phyloP scores from a whole-genome alignment of 2,113 vertebrate genomes.

The Callipepla squamata region DNA sequence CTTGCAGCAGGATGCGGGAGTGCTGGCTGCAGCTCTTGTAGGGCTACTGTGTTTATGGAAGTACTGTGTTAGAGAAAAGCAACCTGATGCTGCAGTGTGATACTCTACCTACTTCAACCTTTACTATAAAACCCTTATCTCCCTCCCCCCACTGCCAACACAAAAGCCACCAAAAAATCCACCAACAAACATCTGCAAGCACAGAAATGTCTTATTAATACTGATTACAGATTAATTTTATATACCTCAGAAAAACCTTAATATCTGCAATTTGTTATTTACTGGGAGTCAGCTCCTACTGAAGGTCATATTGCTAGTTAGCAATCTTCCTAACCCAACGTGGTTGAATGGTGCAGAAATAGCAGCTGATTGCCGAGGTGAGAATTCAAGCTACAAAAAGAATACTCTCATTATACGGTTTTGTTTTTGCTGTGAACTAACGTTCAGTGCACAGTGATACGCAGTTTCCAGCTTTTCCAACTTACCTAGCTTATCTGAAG shows the following conservation, averaged over 20 bases:
- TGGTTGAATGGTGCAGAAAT: not conserved
- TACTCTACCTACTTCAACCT: not conserved
- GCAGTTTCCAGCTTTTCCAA: not conserved
- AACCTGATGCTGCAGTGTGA: not conserved
- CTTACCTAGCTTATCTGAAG: not conserved
- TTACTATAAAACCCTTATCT: not conserved
- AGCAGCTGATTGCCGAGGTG: not conserved
- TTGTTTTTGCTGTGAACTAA: not conserved
- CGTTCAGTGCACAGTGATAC: fast-evolving
- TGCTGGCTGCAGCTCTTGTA: not conserved
- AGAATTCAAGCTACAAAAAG: not conserved
- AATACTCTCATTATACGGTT: not conserved
- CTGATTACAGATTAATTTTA: not conserved
- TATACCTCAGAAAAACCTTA: not conserved
- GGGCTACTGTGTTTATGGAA: not conserved
- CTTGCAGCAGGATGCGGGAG: not conserved
- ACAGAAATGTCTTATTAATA: not conserved
- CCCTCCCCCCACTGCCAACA: no score
- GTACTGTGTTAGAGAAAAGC: not conserved
- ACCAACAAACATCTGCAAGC: not conserved
- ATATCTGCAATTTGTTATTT: not conserved
- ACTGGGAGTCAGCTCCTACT: not conserved
- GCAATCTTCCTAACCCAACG: not conserved
- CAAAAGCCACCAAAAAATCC: not conserved
- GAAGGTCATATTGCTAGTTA: not conserved